Conservation (phyloP, 64 coral and sea anemone genomes). For the Montipora sp. region DNA sequence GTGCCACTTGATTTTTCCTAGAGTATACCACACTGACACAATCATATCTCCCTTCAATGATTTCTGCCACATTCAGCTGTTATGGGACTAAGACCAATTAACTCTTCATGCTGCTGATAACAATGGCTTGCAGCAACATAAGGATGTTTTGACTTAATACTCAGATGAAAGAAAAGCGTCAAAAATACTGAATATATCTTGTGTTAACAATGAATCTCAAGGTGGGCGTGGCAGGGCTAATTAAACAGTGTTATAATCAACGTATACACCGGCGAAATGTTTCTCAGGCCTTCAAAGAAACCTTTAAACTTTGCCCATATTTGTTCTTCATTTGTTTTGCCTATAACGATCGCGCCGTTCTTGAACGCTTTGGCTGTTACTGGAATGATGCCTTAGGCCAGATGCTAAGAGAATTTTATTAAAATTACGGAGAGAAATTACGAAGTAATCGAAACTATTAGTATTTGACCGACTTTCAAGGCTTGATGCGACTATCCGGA, state of each 20-base stretch:
- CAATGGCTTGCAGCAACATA: not conserved
- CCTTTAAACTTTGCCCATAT: not conserved
- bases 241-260: not conserved
- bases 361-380: not conserved
- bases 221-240: not conserved
- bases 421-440: not conserved
- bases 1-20: too few relatives aligned
- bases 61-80: too few relatives aligned
- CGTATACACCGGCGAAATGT: not conserved
- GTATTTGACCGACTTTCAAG: not conserved
- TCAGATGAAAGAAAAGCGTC: not conserved
- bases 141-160: not conserved
- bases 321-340: not conserved
- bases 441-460: not conserved
- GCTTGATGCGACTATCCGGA: conserved; percentile 16
- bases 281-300: not conserved
- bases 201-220: not conserved
- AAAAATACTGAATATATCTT: not conserved
- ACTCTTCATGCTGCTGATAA: not conserved
- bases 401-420: not conserved
- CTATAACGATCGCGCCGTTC: not conserved
- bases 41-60: too few relatives aligned
- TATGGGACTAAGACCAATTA: not conserved
- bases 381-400: not conserved
- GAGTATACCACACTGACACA: too few relatives aligned